Base-by-base conservation (phyloP, 2,888 invertebrate species). In the Parnassius smintheus region DNA sequence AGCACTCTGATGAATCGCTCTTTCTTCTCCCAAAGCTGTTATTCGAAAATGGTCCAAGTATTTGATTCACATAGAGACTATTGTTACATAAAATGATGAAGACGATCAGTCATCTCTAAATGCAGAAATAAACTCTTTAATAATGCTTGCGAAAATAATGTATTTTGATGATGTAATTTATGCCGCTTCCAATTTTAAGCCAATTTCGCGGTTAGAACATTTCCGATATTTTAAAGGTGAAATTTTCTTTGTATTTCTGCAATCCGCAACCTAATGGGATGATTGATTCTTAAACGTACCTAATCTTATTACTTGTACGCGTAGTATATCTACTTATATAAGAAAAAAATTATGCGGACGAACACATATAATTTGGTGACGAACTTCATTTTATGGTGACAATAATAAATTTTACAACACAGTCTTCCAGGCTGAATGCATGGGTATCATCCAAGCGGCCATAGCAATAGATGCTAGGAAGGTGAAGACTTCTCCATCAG, bases 171-270 rank as follows among this genome's bases (percentile, higher is more conserved):
- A 83, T 74, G 81, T 78, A 83, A 85, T 85, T 85, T 85, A 77
- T 79, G 75, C 70, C 72, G 75, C 76, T 76, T 76, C 80, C 84
- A 88, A 90, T 88, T 88, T 88, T 80, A 81, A 80, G 81, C 82
- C 85, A 85, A 89, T 89, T 88, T 87, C 74, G 82, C 77, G 78
- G 80, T 73, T 69, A 75, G 73, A 73, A 74, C 74, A 75, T 75
- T 73, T 68, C 63, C 74, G 68, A 42, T 51, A 57, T 54, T 62
- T 62, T 63, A 46, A 56, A 51, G 51, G 35, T 44, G 44, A 44
- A n/a, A 13, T 44, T 62, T 49, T 52, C 35, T 46, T 62, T 44
- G 48, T 57, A 53, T 48, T 57, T 53, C 42, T 49, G 44, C 51
- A 50, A 45, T 62, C 56, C 35, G 63, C 18, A 57, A 46, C 18